Base-by-base conservation (phyloP, 2,797 vertebrate genomes). In the Heterohyrax brucei region DNA sequence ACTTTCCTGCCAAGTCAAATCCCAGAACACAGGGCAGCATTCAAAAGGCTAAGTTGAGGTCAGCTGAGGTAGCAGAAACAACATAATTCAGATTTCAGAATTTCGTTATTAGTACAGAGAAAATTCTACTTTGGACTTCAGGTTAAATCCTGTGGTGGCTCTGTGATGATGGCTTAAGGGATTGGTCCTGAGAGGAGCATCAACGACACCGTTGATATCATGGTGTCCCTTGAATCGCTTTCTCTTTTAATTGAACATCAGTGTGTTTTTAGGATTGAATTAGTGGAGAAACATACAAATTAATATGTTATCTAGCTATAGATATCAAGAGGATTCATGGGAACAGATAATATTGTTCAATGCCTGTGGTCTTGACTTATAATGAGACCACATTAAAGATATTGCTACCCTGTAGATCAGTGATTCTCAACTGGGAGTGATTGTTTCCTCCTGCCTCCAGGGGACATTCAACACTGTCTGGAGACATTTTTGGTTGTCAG, bases 1-100 rank as follows among this genome's bases (percentile, higher is more conserved):
- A 81, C 16, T 83, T 93, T 76, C 64, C 92, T 96, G 82, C 86
- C 82, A 94, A 72, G 53, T 86, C 39, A 95, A 95, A 87, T 89
- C 61, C 84, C 92, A 24, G 85, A 93, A 81, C 62, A 90, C 53
- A 85, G 33, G 30, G 39, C 33, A 86, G 53, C 26, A 68, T 72
- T 90, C 68, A 64, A 91, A 95, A 70, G 22, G 39, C 50, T 82
- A 72, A 89, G 56, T 24, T 50, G 62, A 85, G 81, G 64, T 86
- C 73, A 78, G 28, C 28, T 66, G 81, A 79, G 62, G 84, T 62
- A 78, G 50, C 50, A 76, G 46, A 56, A 89, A 85, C 7, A 70
- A 87, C 18, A 84, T 62, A 81, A 62, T 87, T n/a, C 61, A 82
- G 21, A 19, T 16, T 88, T 70, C 30, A 70, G 19, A 89, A 92